Conservation (phyloP, 2,113 vertebrate genomes). For the Megaceryle maxima region DNA sequence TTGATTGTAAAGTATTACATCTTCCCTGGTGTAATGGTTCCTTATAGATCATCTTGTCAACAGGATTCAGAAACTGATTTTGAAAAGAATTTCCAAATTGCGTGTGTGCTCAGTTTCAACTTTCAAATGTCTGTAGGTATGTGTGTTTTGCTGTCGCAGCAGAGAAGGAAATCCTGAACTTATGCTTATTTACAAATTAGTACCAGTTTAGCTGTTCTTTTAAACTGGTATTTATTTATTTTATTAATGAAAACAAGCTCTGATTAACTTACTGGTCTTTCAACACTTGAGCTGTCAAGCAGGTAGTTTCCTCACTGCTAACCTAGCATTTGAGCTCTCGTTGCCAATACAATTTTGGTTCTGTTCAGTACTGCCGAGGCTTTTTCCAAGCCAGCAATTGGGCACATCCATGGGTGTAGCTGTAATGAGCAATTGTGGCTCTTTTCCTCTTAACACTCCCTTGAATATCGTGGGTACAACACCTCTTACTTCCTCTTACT, state of each 20-base stretch:
- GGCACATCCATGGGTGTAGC: background rate
- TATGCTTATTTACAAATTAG: background rate
- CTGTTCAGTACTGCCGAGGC: background rate
- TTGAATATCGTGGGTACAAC: background rate
- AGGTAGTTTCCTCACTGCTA: background rate
- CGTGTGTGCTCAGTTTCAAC: background rate
- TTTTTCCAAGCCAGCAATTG: background rate
- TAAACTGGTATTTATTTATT: slow-evolving; percentile 12
- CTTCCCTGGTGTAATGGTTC: slow-evolving; percentile 21
- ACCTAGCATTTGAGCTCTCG: background rate
- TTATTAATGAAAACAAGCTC: background rate
- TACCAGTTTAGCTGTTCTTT: background rate
- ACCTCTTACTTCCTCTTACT: background rate
- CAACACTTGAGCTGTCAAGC: background rate
- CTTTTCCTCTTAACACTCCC: background rate
- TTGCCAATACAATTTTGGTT: background rate
- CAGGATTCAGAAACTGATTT: slow-evolving; percentile 1
- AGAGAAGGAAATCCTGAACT: background rate
- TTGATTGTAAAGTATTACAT: slow-evolving; percentile 29
- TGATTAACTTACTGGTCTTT: background rate
- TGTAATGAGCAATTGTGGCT: background rate
- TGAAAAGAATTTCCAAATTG: background rate
- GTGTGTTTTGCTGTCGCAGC: background rate
- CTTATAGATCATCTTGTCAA: slow-evolving; percentile 60
- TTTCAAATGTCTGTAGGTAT: background rate